Conservation (phyloP, 2,113 vertebrate species). For the Peromyscus californicus region DNA sequence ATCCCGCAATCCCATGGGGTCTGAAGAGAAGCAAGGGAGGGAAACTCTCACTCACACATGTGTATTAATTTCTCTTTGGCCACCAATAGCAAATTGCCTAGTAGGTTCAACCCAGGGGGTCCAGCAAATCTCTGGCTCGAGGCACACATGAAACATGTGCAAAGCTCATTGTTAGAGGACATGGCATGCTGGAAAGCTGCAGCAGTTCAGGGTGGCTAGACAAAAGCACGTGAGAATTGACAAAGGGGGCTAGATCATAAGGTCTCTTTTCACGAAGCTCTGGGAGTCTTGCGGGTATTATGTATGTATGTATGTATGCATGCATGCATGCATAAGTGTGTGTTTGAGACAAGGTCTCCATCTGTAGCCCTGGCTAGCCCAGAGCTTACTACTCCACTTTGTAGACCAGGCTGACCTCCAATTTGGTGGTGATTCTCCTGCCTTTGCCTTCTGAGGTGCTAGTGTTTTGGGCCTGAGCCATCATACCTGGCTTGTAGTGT, state of each 20-base stretch:
- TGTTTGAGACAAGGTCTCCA: not conserved
- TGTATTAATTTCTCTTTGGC: constrained; percentile 24
- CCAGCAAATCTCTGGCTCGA: not conserved
- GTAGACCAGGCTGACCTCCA: not conserved
- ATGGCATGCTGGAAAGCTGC: fast-evolving
- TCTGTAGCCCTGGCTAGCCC: not conserved
- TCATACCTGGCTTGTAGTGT: not conserved
- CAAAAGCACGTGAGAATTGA: not conserved
- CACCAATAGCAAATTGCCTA: not conserved
- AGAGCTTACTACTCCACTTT: not conserved
- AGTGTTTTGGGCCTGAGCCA: not conserved
- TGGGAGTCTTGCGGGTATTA: not conserved
- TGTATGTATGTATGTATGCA: not conserved
- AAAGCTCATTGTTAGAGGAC: not conserved
- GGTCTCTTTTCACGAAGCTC: not conserved
- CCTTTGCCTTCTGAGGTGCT: not conserved
- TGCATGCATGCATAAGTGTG: not conserved
- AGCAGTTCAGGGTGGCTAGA: not conserved
- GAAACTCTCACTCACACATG: not conserved
- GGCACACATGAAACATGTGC: fast-evolving
- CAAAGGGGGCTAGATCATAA: not conserved
- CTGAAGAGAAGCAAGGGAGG: not conserved
- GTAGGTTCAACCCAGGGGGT: not conserved
- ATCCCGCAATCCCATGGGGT: fast-evolving
- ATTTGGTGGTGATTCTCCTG: not conserved